Evolutionary conservation across 2,797 vertebrate genomes (phyloP).

Genomic region (Lophius americanus): DNA sequence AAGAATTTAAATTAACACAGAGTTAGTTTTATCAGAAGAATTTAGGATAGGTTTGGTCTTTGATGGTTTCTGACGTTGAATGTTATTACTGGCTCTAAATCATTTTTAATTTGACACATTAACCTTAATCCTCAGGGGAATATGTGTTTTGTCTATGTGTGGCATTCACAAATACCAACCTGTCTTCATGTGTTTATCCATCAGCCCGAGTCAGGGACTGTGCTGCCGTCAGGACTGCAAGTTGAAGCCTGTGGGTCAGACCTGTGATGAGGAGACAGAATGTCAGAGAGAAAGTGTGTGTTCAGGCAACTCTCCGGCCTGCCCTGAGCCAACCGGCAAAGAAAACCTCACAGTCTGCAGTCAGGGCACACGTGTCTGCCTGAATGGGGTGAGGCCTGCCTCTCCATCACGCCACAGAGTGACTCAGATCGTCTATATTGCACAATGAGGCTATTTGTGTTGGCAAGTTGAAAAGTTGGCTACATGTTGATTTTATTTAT

Average conservation of each 20-base stretch:
- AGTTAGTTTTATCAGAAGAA: background rate
- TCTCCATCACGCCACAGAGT: constrained; percentile 4
- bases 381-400: constrained; percentile 79
- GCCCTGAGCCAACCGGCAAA: constrained; percentile 75
- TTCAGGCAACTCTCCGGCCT: constrained; percentile 73
- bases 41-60: background rate
- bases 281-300: constrained; percentile 78
- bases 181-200: constrained; percentile 6
- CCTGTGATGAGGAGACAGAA: constrained; percentile 80
- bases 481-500: background rate
- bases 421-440: constrained; percentile 6
- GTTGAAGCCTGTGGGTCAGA: constrained; percentile 62
- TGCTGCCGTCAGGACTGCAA: constrained; percentile 79
- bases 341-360: constrained; percentile 82
- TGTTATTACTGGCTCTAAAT: background rate
- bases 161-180: background rate
- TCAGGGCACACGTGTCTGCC: constrained; percentile 79
- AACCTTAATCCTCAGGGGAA: background rate
- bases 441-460: background rate
- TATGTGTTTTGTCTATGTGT: background rate
- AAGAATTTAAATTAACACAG: too few relatives aligned
- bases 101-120: background rate
- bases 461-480: constrained; percentile 12
- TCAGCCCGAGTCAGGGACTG: constrained; percentile 85
- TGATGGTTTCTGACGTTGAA: background rate